Evolutionary conservation across 2,797 vertebrate genomes (phyloP).

Genomic region (Malurus leucopterus): DNA sequence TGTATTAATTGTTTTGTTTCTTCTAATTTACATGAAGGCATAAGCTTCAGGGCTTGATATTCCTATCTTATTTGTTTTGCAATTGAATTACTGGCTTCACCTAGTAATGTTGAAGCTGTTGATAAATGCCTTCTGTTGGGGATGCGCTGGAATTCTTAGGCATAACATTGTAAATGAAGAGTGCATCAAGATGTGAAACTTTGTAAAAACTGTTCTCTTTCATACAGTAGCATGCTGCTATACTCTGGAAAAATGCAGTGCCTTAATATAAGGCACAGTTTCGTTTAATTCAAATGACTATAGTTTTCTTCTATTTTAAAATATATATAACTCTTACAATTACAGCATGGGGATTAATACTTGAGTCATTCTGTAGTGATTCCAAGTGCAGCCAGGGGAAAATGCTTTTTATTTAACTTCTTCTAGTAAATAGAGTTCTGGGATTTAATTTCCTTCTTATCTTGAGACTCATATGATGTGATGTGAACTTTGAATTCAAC

Average conservation of each 20-base stretch:
- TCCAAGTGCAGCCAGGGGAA: neutral
- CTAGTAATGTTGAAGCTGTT: neutral
- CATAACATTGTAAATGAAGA: neutral
- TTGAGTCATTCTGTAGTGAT: neutral
- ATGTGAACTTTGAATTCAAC: neutral
- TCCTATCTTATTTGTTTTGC: neutral
- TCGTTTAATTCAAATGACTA: neutral
- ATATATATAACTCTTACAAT: neutral
- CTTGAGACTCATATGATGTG: neutral
- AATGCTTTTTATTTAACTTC: neutral
- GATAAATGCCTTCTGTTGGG: neutral
- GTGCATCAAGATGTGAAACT: neutral
- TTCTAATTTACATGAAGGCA: neutral
- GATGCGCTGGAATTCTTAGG: neutral
- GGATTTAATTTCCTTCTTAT: neutral
- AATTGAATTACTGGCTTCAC: neutral
- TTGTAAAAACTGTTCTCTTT: neutral
- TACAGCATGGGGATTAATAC: neutral
- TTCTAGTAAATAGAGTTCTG: neutral
- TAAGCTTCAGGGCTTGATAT: neutral
- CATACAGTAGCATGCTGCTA: neutral
- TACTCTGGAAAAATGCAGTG: neutral
- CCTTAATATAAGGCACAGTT: neutral
- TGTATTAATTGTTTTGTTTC: neutral
- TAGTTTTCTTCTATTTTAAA: neutral